A percentile compares a stretch with the other conserved stretches of the same genome.
These are phyloP conservation scores for Chamaetylas fuelleborni DNA, from an alignment of 2,113 vertebrate species.

Conservation along the genomic window DNA sequence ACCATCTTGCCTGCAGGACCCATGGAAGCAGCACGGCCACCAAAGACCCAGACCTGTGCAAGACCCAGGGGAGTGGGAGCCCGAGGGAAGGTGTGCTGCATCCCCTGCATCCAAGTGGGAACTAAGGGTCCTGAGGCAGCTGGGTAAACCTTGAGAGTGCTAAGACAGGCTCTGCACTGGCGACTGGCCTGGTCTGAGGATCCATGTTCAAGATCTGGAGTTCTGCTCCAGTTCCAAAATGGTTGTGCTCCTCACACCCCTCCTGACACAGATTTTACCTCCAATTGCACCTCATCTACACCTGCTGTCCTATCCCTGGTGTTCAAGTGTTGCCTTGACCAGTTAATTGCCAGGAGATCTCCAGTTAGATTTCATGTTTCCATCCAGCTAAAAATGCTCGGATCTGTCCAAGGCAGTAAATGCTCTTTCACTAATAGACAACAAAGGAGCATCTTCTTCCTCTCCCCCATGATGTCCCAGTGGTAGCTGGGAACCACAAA, in stretches of 20 bases:
- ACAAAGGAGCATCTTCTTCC: neutral
- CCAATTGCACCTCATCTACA: neutral
- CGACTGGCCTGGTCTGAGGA: neutral
- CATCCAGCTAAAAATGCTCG: neutral
- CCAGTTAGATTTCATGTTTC: neutral
- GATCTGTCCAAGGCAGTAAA: neutral
- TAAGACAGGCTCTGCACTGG: neutral
- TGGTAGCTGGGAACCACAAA: neutral
- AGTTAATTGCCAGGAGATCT: neutral
- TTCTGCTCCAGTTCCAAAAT: neutral
- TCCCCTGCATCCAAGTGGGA: neutral
- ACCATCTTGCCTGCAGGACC: neutral
- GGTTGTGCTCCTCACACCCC: fast-evolving
- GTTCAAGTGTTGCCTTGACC: neutral
- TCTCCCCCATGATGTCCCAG: neutral
- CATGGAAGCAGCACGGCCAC: neutral
- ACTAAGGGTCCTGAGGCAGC: neutral
- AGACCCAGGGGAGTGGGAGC: neutral
- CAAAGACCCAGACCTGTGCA: fast-evolving
- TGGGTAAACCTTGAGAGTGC: neutral
- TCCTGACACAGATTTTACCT: neutral
- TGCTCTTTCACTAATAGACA: neutral
- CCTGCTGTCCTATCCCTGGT: neutral
- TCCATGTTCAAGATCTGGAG: neutral
- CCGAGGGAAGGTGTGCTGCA: fast-evolving